A percentile compares a stretch with the other conserved stretches of the same genome.
These are phyloP conservation scores for Dasypus novemcinctus DNA, from an alignment of 2,113 vertebrate species.

Conservation along the genomic window DNA sequence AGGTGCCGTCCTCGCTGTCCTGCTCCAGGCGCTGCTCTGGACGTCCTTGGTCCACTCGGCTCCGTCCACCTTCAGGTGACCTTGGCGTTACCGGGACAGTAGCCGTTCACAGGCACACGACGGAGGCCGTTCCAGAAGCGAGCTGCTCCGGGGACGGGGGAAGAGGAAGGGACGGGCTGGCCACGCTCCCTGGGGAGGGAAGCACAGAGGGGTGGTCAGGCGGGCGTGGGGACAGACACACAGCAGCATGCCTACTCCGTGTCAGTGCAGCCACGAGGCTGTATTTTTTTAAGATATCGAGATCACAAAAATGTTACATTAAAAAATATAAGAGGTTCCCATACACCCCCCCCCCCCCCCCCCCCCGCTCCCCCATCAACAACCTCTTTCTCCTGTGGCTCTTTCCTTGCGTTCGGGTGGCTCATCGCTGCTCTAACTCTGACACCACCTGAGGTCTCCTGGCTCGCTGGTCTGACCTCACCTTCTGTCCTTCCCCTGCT, in stretches of 20 bases:
- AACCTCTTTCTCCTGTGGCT: no score
- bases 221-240: neutral
- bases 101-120: constrained; percentile 55
- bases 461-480: neutral
- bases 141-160: neutral
- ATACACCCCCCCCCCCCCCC: no score
- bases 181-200: constrained; percentile 51
- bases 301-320: no score
- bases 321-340: no score
- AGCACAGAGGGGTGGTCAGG: neutral
- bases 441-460: neutral
- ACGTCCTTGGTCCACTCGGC: accelerated
- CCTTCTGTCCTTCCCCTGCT: neutral
- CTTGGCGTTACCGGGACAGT: neutral
- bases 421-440: neutral
- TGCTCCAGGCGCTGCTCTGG: neutral
- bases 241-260: neutral
- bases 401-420: no score
- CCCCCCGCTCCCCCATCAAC: no score
- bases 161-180: constrained; percentile 64
- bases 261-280: accelerated
- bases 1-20: constrained; percentile 62
- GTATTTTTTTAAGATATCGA: no score
- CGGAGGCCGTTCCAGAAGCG: neutral
- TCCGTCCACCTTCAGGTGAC: constrained; percentile 65